phyloP scores from a whole-genome alignment of 2,797 vertebrate genomes.

The Leptoclinus maculatus region DNA sequence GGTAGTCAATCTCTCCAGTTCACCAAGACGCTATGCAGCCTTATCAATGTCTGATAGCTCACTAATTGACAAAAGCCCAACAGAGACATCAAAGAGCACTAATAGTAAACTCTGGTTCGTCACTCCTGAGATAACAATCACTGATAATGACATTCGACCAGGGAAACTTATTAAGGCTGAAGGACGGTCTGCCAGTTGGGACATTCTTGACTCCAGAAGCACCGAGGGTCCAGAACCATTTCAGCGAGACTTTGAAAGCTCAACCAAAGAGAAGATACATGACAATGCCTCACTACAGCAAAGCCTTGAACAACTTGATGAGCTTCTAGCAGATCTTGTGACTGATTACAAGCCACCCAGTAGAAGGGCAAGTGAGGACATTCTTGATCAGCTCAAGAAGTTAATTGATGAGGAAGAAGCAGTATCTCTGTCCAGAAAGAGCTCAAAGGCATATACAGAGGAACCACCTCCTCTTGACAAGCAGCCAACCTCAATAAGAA shows the following conservation, averaged over 20 bases:
- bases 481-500: slow-evolving; percentile 88
- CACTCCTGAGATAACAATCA: slow-evolving; percentile 98
- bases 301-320: slow-evolving; percentile 96
- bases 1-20: slow-evolving; percentile 96
- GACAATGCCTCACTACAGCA: slow-evolving; percentile 89
- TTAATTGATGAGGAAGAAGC: slow-evolving; percentile 88
- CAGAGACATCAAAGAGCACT: slow-evolving; percentile 79
- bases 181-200: slow-evolving; percentile 88
- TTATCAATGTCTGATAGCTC: slow-evolving; percentile 97
- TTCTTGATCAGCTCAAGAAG: slow-evolving; percentile 92
- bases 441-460: slow-evolving; percentile 68
- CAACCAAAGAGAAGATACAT: slow-evolving; percentile 84
- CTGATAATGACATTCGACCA: slow-evolving; percentile 93
- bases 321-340: slow-evolving; percentile 95
- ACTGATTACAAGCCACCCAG: slow-evolving; percentile 93
- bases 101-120: slow-evolving; percentile 92
- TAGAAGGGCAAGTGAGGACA: slow-evolving; percentile 85
- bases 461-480: slow-evolving; percentile 86
- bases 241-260: slow-evolving; percentile 73
- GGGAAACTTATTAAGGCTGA: slow-evolving; percentile 81
- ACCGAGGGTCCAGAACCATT: slow-evolving; percentile 63
- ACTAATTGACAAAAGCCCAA: slow-evolving; percentile 91
- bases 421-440: slow-evolving; percentile 80
- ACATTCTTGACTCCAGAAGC: slow-evolving; percentile 85
- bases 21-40: slow-evolving; percentile 95